phyloP scores from a whole-genome alignment of 2,113 vertebrate genomes.

The Perca fluviatilis region DNA sequence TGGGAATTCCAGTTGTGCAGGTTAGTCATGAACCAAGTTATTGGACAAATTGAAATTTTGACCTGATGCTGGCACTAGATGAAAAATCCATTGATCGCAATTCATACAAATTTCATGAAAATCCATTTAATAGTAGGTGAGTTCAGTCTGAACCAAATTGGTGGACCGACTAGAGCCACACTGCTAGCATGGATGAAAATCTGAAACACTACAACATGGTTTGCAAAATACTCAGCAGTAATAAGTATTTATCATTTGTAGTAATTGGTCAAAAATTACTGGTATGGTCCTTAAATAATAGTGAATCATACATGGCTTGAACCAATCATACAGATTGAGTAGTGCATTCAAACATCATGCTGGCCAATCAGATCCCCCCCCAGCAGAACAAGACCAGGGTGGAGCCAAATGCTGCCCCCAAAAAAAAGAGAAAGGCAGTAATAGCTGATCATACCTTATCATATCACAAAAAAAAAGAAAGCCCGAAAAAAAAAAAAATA shows the following conservation, averaged over 20 bases:
- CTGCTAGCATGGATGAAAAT: neutral
- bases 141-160: neutral
- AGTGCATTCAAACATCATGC: conserved; percentile 26
- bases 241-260: conserved; percentile 28
- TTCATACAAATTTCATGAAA: neutral
- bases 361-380: conserved; percentile 28
- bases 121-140: neutral
- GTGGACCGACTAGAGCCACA: neutral
- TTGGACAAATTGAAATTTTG: neutral
- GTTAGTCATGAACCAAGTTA: neutral
- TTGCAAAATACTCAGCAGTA: neutral
- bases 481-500: too few species aligned
- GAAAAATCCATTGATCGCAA: neutral
- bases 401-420: conserved; percentile 66
- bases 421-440: conserved; percentile 82
- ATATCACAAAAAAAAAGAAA: too few species aligned
- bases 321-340: conserved; percentile 33
- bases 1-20: neutral
- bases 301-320: conserved; percentile 24
- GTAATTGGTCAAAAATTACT: conserved; percentile 33
- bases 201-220: neutral
- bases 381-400: conserved; percentile 30
- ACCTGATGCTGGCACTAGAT: too few species aligned
- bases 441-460: conserved; percentile 72
- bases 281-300: conserved; percentile 20